These are phyloP conservation scores for Crenuchus spilurus DNA, from an alignment of 2,797 vertebrate species.

Conservation along the genomic window DNA sequence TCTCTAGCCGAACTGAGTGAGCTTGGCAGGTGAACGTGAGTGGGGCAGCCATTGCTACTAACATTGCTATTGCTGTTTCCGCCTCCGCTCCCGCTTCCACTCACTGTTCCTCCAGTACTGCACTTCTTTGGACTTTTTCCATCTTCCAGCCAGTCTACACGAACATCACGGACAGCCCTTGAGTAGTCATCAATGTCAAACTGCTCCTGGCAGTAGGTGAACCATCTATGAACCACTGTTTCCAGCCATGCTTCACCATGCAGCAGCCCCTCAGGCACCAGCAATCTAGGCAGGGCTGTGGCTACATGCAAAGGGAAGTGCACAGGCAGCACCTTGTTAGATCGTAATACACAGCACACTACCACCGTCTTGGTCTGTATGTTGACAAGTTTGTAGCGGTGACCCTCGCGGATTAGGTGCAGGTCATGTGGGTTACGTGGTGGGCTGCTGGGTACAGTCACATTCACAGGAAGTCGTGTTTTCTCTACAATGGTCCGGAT, in stretches of 20 bases:
- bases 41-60: slow-evolving; percentile 80
- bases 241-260: slow-evolving; percentile 92
- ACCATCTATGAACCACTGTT: slow-evolving; percentile 92
- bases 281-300: slow-evolving; percentile 82
- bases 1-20: slow-evolving; percentile 93
- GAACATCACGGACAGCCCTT: slow-evolving; percentile 91
- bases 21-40: slow-evolving; percentile 87
- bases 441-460: slow-evolving; percentile 89
- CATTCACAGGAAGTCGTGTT: slow-evolving; percentile 93
- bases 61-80: slow-evolving; percentile 68
- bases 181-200: slow-evolving; percentile 98
- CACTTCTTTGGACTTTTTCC: slow-evolving; percentile 92
- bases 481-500: slow-evolving; percentile 98
- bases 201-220: slow-evolving; percentile 92
- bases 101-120: slow-evolving; percentile 61
- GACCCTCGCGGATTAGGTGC: slow-evolving; percentile 95
- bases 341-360: slow-evolving; percentile 89
- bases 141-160: slow-evolving; percentile 91
- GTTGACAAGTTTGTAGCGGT: slow-evolving; percentile 97
- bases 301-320: slow-evolving; percentile 92
- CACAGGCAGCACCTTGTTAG: slow-evolving; percentile 90
- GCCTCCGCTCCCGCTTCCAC: slow-evolving; percentile 63
- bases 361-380: slow-evolving; percentile 98
- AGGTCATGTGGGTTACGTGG: slow-evolving; percentile 95
- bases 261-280: slow-evolving; percentile 88